Evolutionary conservation across 1,140 invertebrate genomes (phyloP), one percentile per base, ranked within the genome.

Genomic region (Uloborus diversus): DNA sequence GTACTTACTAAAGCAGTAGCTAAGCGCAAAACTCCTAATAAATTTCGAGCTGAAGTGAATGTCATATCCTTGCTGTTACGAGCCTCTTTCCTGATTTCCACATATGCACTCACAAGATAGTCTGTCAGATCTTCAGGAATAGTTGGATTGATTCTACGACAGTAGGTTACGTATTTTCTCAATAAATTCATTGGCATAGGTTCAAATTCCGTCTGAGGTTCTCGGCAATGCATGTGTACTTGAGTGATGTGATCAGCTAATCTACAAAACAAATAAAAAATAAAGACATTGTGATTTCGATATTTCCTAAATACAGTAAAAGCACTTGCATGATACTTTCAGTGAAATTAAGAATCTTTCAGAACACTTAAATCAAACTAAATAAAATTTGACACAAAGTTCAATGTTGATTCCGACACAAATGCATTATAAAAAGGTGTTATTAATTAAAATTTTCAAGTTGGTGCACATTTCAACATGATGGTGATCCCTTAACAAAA

Each of bases 191-290:
- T 99, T 84, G 96, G 92, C 32, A 99, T 88, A 14, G 95, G 92
- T 83, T 92, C 89, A 35, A 92, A 87, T 57, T 91, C 88, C 0
- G 89, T 90, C 0, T 94, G 93, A 30, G 96, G 96, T 87, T 99
- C 94, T 70, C 91, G 88, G 82, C 92, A 93, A 87, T 98, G 92
- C 85, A 95, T 94, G 86, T 99, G 98, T 20, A 99, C 98, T 86
- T 97, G 98, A 3, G 98, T 96, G 53, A 99, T 99, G 85, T 99
- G 97, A 85, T 97, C 93, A 53, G 98, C 98, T 59, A 99, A 88
- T 85, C 95, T 92, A 84, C 70, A 33, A 23, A 30, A 42, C 4
- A 47, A 42, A n/a, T 25, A 37, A 37, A 9, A 35, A 65, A 35
- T 35, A 14, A 61, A 17, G 59, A 20, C 9, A 56, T 56, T 13